Conservation (phyloP, 2,113 vertebrate species). For the Excalfactoria chinensis region DNA sequence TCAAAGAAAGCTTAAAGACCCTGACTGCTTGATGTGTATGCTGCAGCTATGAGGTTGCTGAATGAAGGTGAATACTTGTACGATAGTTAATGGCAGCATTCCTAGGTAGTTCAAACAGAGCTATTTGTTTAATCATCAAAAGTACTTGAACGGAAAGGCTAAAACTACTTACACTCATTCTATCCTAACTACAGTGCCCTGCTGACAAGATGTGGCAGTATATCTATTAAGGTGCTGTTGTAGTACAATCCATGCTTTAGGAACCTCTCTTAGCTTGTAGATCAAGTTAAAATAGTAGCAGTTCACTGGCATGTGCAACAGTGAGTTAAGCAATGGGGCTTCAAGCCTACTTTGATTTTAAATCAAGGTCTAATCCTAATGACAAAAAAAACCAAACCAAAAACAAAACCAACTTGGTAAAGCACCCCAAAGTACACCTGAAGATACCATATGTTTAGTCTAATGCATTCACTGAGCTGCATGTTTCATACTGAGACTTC, state of each 20-base stretch:
- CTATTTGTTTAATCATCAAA: not conserved
- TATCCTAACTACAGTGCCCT: not conserved
- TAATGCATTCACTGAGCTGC: slow-evolving; percentile 83
- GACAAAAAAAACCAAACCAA: slow-evolving; percentile 71
- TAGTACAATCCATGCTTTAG: not conserved
- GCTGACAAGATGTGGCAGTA: not conserved
- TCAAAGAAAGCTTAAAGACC: slow-evolving; percentile 81
- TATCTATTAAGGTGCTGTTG: not conserved
- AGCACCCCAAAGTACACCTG: slow-evolving; percentile 97
- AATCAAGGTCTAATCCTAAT: slow-evolving; percentile 90
- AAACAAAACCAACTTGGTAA: slow-evolving; percentile 78
- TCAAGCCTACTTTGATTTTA: slow-evolving; percentile 91
- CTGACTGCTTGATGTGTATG: slow-evolving; percentile 40
- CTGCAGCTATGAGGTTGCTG: slow-evolving; percentile 26
- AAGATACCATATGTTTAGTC: slow-evolving; percentile 91
- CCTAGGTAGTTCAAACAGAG: slow-evolving; percentile 34
- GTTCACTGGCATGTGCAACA: slow-evolving; percentile 13
- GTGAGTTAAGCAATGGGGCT: slow-evolving; percentile 79
- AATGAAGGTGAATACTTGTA: not conserved
- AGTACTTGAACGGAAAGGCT: slow-evolving; percentile 43
- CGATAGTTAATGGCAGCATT: not conserved
- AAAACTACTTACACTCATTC: not conserved
- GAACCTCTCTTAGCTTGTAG: not conserved
- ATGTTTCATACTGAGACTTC: slow-evolving; percentile 9
- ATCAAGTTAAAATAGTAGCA: not conserved